Percentiles rank a stretch among this genome's conserved stretches.
phyloP scores from a whole-genome alignment of 2,888 invertebrate species.

The Listrodromus nycthemerus region DNA sequence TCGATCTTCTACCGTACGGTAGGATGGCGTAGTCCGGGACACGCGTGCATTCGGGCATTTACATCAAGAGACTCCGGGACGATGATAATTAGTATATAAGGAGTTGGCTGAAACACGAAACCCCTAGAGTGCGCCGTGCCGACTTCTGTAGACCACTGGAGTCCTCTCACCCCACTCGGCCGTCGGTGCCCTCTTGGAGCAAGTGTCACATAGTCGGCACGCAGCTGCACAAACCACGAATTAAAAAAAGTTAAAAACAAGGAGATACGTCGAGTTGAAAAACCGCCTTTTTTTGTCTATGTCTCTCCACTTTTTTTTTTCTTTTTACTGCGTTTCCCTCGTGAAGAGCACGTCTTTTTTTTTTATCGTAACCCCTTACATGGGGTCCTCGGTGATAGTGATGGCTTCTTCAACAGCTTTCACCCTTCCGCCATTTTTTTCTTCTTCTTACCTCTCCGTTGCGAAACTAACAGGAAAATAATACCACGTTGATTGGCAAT shows the following conservation, averaged over 20 bases:
- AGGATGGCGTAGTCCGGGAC: constrained; percentile 34
- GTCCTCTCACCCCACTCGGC: constrained; percentile 49
- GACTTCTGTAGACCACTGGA: constrained; percentile 82
- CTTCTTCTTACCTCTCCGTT: constrained; percentile 61
- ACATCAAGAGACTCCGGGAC: constrained; percentile 81
- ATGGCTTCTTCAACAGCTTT: constrained; percentile 58
- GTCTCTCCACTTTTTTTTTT: not conserved
- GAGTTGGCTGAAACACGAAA: constrained; percentile 79
- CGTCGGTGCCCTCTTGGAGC: constrained; percentile 47
- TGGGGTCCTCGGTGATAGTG: constrained; percentile 26
- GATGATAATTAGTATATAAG: constrained; percentile 83
- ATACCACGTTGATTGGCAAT: constrained; percentile 83
- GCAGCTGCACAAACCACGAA: constrained; percentile 46
- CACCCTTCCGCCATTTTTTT: constrained; percentile 67
- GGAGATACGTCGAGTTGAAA: constrained; percentile 55
- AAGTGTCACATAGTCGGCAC: constrained; percentile 63
- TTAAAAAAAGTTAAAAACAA: constrained; percentile 49
- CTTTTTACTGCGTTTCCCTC: constrained; percentile 41
- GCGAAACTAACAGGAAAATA: constrained; percentile 82
- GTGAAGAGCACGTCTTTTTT: constrained; percentile 39
- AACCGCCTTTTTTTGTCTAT: constrained; percentile 24
- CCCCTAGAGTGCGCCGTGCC: constrained; percentile 80
- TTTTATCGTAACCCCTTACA: constrained; percentile 32
- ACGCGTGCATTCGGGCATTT: constrained; percentile 80
- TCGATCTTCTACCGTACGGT: constrained; percentile 37